Percentiles rank a stretch among this genome's conserved stretches.
phyloP scores from a whole-genome alignment of 2,797 vertebrate species.

The Coilia nasus region DNA sequence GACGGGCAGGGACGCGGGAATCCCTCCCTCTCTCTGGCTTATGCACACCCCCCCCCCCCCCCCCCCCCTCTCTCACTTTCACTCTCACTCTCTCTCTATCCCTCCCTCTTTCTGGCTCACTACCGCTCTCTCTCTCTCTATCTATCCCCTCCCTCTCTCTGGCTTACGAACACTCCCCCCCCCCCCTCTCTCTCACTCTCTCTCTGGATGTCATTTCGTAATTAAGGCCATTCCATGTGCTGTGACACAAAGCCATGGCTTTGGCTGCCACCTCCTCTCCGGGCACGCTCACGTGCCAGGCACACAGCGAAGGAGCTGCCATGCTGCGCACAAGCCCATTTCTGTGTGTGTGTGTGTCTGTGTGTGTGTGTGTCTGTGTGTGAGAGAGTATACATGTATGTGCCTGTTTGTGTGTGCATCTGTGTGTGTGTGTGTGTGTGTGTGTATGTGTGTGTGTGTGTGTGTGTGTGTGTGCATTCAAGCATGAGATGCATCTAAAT shows the following conservation, averaged over 20 bases:
- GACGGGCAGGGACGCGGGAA: constrained; percentile 60
- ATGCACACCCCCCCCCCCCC: neutral
- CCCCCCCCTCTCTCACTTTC: neutral
- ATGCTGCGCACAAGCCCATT: neutral
- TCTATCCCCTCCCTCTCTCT: neutral
- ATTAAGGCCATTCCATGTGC: constrained; percentile 52
- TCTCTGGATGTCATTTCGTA: constrained; percentile 30
- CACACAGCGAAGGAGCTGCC: constrained; percentile 38
- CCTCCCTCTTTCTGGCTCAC: neutral
- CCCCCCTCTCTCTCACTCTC: neutral
- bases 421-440: neutral
- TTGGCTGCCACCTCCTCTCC: constrained; percentile 40
- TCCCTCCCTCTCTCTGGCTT: constrained; percentile 33
- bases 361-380: no score
- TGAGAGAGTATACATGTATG: no score
- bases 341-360: no score
- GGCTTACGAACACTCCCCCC: no score
- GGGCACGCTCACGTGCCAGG: constrained; percentile 41
- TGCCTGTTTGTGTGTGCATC: neutral
- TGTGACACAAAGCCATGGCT: constrained; percentile 46
- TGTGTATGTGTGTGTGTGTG: neutral
- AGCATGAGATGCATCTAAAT: constrained; percentile 57
- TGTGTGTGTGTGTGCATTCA: neutral
- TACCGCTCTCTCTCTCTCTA: no score
- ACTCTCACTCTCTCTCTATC: constrained; percentile 20